A percentile compares a stretch with the other conserved stretches of the same genome.
These are phyloP conservation scores for Naja naja DNA, from an alignment of 2,113 vertebrate species.

Conservation along the genomic window DNA sequence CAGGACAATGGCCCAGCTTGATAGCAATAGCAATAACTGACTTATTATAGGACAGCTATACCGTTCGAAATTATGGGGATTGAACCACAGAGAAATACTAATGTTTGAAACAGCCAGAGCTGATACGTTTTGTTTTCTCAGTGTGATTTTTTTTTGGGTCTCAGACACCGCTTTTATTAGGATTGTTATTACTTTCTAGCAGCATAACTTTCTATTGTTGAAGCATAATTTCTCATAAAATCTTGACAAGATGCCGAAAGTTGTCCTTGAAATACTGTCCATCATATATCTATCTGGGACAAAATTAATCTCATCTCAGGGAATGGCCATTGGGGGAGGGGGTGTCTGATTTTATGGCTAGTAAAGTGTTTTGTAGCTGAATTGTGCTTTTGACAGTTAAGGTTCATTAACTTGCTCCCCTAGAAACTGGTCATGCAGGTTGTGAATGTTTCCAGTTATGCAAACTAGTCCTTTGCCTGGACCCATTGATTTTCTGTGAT, in stretches of 20 bases:
- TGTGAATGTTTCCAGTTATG: not conserved
- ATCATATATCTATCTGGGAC: slow-evolving; percentile 52
- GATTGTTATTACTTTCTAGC: slow-evolving; percentile 1
- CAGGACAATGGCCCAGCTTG: slow-evolving; percentile 42
- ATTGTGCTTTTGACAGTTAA: slow-evolving; percentile 12
- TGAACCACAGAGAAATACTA: slow-evolving; percentile 11
- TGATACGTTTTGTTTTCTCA: slow-evolving; percentile 32
- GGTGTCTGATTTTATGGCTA: not conserved
- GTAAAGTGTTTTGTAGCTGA: slow-evolving; percentile 24
- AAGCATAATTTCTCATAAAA: slow-evolving; percentile 24
- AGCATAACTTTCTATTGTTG: slow-evolving; percentile 38
- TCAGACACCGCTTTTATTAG: slow-evolving; percentile 5
- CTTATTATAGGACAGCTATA: slow-evolving; percentile 37
- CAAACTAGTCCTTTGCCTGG: not conserved
- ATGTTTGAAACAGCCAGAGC: slow-evolving; percentile 23
- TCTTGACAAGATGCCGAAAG: slow-evolving; percentile 24
- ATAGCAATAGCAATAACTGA: slow-evolving; percentile 50
- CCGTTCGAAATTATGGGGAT: not conserved
- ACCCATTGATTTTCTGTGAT: not conserved
- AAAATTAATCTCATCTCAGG: slow-evolving; percentile 39
- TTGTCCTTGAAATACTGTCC: slow-evolving; percentile 31
- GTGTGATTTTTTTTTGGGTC: slow-evolving; percentile 30
- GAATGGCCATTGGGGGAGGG: not conserved
- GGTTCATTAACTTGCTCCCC: not conserved
- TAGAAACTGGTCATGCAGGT: not conserved